Evolutionary conservation across 2,888 invertebrate species (phyloP), one percentile per base, ranked within the genome.

Genomic region (Criorhina ranunculi): DNA sequence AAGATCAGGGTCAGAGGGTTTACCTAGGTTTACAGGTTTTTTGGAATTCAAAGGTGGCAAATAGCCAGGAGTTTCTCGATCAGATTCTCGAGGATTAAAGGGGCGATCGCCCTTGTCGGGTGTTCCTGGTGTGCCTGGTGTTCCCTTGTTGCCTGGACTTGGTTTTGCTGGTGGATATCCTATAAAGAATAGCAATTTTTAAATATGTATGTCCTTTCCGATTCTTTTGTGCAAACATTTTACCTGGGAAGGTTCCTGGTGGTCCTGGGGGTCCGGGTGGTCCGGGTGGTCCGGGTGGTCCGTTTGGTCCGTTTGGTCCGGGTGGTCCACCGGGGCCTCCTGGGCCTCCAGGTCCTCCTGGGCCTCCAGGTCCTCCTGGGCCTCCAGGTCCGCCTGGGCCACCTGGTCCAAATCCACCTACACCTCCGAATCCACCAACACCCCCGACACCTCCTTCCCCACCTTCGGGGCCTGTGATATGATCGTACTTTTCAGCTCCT

Each of bases 151-250:
- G 89, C 88, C 87, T 57, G 91, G 90, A 15, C 91, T 87, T 17
- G 82, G 86, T 9, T 66, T 44, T 11, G 86, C 57, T 93, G 88
- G 94, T 93, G 87, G 93, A 93, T 3, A 89, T 93, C 75, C 87
- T 75, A 51, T 12, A 12, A 15, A 6, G 19, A 67, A 60, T 29
- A 46, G 3, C 5, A 49, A 17, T 4, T 46, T 46, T 46, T 46
- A 3, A 5, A 42, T 1, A 12, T 40, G 12, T 6, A 5, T 42
- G 11, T 24, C 42, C 3, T 7, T 40, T 8, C 1, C 2, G 29
- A 5, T 29, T 55, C n/a, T 9, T 7, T 51, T 7, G 4, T 1
- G 2, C 24, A 24, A 46, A 7, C n/a, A n/a, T n/a, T 19, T 29
- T 78, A 85, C 85, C 78, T 79, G 87, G 86, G 81, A 81, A 86